Evolutionary conservation across 2,797 vertebrate species (phyloP).

Genomic region (Danio kyathit): DNA sequence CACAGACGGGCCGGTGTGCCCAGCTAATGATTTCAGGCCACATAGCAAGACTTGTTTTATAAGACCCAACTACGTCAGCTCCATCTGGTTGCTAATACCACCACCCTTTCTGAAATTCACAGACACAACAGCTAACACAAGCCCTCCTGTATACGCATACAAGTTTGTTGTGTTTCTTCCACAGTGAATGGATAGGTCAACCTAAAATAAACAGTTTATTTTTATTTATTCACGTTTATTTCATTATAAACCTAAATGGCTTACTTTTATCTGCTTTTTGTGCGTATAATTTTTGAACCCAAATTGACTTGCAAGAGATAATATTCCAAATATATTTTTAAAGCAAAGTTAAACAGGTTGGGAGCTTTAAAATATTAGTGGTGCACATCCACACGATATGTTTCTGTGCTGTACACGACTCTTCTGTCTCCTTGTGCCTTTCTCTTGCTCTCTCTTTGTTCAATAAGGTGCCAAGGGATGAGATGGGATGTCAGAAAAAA

Average conservation of each 20-base stretch:
- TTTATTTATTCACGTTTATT: background rate
- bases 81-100: constrained; percentile 68
- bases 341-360: background rate
- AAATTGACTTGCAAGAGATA: background rate
- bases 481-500: constrained; percentile 78
- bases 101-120: constrained; percentile 67
- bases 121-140: constrained; percentile 70
- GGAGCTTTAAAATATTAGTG: constrained; percentile 45
- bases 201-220: background rate
- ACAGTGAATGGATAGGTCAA: constrained; percentile 7
- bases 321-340: background rate
- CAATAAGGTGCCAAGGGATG: constrained; percentile 72
- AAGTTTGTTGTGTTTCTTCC: constrained; percentile 69
- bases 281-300: background rate
- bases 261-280: background rate
- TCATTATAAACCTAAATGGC: background rate
- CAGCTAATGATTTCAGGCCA: constrained; percentile 83
- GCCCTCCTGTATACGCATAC: constrained; percentile 67
- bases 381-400: constrained; percentile 42
- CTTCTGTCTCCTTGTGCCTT: constrained; percentile 57
- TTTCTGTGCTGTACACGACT: constrained; percentile 17
- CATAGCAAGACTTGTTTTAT: constrained; percentile 69
- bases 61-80: constrained; percentile 36
- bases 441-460: constrained; percentile 62
- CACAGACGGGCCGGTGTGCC: constrained; percentile 72